Conservation (phyloP, 2,797 vertebrate species). For the Setipinna tenuifilis region DNA sequence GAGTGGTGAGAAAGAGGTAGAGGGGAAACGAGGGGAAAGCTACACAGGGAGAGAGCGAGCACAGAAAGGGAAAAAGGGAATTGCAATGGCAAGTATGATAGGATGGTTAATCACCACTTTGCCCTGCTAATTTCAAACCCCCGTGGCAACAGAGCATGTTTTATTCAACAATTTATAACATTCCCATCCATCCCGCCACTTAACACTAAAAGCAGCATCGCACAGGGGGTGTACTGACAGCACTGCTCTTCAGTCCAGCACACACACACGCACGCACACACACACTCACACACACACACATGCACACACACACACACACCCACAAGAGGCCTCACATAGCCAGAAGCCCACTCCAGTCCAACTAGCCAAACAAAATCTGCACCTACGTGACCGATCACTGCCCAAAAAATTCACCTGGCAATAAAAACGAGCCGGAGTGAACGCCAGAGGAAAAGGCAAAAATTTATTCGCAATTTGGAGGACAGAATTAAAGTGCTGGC, state of each 20-base stretch:
- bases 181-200: slow-evolving; percentile 69
- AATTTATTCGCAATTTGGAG: slow-evolving; percentile 1
- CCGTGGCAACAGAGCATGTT: slow-evolving; percentile 82
- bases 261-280: background rate
- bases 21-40: slow-evolving; percentile 22
- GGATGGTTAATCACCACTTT: slow-evolving; percentile 83
- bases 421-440: background rate
- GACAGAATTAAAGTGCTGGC: background rate
- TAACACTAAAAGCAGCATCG: slow-evolving; percentile 55
- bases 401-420: background rate
- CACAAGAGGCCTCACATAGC: background rate
- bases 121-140: slow-evolving; percentile 78
- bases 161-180: slow-evolving; percentile 81
- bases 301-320: background rate
- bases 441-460: slow-evolving; percentile 1
- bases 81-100: slow-evolving; percentile 76
- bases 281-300: slow-evolving; percentile 19
- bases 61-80: slow-evolving; percentile 64
- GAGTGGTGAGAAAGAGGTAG: background rate
- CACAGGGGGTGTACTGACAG: slow-evolving; percentile 36
- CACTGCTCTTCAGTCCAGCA: slow-evolving; percentile 24
- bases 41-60: background rate
- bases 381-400: background rate
- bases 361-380: slow-evolving; percentile 20
- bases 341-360: slow-evolving; percentile 5